These are phyloP conservation scores for Apodemus agrarius DNA, from an alignment of 2,797 vertebrate species.

Conservation along the genomic window DNA sequence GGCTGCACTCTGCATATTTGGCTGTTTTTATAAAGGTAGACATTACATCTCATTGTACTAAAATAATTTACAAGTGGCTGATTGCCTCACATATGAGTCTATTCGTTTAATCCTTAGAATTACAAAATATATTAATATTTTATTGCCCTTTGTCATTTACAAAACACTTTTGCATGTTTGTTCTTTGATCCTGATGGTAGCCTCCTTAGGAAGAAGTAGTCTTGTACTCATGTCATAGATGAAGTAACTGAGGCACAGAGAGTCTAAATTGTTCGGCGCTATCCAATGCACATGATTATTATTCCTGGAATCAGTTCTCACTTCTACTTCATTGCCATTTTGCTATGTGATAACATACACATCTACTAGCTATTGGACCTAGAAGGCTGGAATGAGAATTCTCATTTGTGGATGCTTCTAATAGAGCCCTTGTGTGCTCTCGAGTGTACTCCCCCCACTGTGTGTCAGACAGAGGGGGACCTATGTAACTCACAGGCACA, in stretches of 20 bases:
- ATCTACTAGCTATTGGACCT: not conserved
- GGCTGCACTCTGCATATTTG: not conserved
- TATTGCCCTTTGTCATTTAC: constrained; percentile 5
- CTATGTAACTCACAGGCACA: not conserved
- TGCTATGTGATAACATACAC: not conserved
- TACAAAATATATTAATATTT: not conserved
- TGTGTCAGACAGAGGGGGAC: not conserved
- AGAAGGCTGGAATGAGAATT: constrained; percentile 13
- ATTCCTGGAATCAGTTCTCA: constrained; percentile 16
- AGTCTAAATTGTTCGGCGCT: not conserved
- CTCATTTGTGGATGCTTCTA: constrained; percentile 3
- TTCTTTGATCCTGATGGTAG: not conserved
- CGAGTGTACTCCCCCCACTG: not conserved
- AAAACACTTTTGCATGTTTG: constrained; percentile 38
- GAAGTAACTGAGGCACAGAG: constrained; percentile 26
- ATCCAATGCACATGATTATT: not conserved
- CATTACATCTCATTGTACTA: not conserved
- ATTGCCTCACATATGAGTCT: not conserved
- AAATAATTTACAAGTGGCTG: not conserved
- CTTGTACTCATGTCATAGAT: not conserved
- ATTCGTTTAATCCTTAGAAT: not conserved
- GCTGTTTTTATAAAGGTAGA: constrained; percentile 8
- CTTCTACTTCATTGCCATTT: constrained; percentile 14
- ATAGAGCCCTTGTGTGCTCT: not conserved
- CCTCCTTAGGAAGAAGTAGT: constrained; percentile 7